These are phyloP conservation scores for Apostichopus parvimensis DNA, from an alignment of 35 echinoderm and acorn worm genomes.

Conservation along the genomic window DNA sequence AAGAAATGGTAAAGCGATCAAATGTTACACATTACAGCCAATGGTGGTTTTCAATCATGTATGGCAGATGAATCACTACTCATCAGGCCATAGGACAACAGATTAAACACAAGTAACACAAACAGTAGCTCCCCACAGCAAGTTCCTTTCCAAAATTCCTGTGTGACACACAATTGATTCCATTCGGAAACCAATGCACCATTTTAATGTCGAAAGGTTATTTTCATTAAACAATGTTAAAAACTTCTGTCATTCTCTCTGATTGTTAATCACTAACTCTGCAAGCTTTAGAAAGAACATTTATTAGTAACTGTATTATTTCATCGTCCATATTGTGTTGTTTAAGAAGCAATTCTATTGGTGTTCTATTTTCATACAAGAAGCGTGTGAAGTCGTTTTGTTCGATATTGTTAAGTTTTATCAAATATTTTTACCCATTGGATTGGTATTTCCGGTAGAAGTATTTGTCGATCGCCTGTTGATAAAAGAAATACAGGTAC, in stretches of 20 bases:
- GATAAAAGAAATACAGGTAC: no score
- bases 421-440: slow-evolving; percentile 16
- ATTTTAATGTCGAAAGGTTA: background rate
- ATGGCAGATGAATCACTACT: no score
- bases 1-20: no score
- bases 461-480: background rate
- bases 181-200: background rate
- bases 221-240: background rate
- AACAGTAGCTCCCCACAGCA: background rate
- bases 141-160: background rate
- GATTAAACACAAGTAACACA: no score
- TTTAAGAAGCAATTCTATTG: slow-evolving; percentile 29
- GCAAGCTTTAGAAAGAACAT: slow-evolving; percentile 27
- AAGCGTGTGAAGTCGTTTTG: background rate
- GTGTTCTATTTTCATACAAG: background rate
- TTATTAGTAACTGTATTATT: slow-evolving; percentile 7
- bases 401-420: background rate
- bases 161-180: background rate
- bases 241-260: background rate
- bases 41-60: no score
- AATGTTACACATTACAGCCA: no score
- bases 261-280: slow-evolving; percentile 25
- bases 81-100: no score
- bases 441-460: background rate
- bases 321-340: slow-evolving; percentile 1